phyloP scores from a whole-genome alignment of 2,797 vertebrate species.

The Borostomias antarcticus region DNA sequence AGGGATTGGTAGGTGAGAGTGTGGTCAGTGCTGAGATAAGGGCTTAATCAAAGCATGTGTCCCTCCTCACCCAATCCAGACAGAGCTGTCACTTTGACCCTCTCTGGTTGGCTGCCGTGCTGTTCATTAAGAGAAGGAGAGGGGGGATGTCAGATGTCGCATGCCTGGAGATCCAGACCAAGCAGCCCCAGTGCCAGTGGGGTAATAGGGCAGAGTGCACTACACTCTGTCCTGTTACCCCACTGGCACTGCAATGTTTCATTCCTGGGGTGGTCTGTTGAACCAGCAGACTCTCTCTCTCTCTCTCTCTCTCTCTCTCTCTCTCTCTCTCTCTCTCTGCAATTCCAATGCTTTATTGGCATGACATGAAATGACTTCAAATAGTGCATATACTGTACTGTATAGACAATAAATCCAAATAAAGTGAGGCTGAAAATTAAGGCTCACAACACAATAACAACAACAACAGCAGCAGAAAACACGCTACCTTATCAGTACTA shows the following conservation, averaged over 20 bases:
- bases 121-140: not conserved
- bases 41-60: not conserved
- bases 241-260: conserved; percentile 18
- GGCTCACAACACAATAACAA: no score
- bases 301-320: conserved; percentile 1
- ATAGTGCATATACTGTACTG: no score
- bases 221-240: no score
- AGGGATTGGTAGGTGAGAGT: no score
- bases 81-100: not conserved
- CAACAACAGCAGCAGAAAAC: no score
- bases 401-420: no score
- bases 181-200: conserved; percentile 29
- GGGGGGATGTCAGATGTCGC: conserved; percentile 36
- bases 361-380: no score
- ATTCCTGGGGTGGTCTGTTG: conserved; percentile 1
- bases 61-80: not conserved
- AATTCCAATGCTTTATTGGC: no score
- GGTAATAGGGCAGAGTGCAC: not conserved
- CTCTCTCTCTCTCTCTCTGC: not conserved
- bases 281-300: no score
- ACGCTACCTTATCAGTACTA: no score
- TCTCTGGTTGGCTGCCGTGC: not conserved
- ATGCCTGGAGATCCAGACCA: conserved; percentile 5
- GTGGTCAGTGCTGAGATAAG: no score
- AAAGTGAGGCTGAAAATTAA: no score